phyloP scores from a whole-genome alignment of 1,140 invertebrate species.

The Thaumetopoea pityocampa region DNA sequence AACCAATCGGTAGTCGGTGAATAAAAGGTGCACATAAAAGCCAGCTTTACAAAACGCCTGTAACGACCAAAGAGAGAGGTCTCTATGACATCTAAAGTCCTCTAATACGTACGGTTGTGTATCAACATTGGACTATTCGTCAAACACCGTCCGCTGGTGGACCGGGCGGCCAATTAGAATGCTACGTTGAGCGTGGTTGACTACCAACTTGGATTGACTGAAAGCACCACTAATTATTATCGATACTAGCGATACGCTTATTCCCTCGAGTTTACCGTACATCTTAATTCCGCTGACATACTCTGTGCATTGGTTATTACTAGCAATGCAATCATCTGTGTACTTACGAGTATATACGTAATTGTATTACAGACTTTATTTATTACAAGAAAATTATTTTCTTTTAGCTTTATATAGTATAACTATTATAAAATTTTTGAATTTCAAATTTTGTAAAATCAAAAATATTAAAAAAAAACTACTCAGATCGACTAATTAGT shows the following conservation, averaged over 20 bases:
- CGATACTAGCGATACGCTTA: slow-evolving; percentile 23
- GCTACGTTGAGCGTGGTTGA: slow-evolving; percentile 35
- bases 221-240: slow-evolving; percentile 35
- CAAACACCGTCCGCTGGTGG: slow-evolving; percentile 25
- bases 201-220: slow-evolving; percentile 25
- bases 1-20: too few relatives aligned
- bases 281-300: slow-evolving; percentile 16
- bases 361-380: slow-evolving; percentile 4
- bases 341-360: slow-evolving; percentile 8
- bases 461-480: too few relatives aligned
- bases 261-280: slow-evolving; percentile 17
- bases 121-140: slow-evolving; percentile 29
- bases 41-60: slow-evolving; percentile 3
- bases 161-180: slow-evolving; percentile 33
- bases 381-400: slow-evolving; percentile 2
- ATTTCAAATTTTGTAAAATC: too few relatives aligned
- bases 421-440: too few relatives aligned
- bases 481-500: too few relatives aligned
- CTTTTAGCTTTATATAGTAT: background rate
- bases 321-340: slow-evolving; percentile 8
- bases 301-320: slow-evolving; percentile 10
- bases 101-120: slow-evolving; percentile 23
- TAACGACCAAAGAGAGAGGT: slow-evolving; percentile 3
- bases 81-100: slow-evolving; percentile 14
- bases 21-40: too few relatives aligned